phyloP scores from a whole-genome alignment of 2,113 vertebrate species.

The Elaphurus davidianus region DNA sequence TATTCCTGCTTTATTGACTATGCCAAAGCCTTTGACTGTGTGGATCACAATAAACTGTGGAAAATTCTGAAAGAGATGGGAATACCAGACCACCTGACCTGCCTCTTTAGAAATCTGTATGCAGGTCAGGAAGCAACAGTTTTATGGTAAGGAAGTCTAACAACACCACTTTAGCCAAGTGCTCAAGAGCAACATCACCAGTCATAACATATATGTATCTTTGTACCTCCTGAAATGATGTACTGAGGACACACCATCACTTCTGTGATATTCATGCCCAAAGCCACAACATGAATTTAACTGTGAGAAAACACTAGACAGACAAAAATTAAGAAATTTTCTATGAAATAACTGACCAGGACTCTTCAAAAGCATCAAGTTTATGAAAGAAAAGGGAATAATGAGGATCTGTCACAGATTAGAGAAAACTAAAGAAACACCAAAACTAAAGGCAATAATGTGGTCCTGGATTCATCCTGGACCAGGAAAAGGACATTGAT shows the following conservation, averaged over 20 bases:
- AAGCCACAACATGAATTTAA: not conserved
- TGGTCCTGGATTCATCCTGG: not conserved
- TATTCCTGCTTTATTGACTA: not conserved
- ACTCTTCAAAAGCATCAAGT: not conserved
- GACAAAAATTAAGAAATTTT: not conserved
- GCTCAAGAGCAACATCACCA: not conserved
- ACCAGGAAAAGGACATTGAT: not conserved
- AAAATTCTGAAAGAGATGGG: not conserved
- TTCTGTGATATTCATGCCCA: not conserved
- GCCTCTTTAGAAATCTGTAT: not conserved
- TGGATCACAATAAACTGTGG: not conserved
- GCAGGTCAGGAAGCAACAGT: not conserved
- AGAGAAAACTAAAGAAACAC: not conserved
- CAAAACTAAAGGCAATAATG: not conserved
- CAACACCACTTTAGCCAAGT: not conserved
- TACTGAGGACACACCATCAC: not conserved
- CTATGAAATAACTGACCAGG: not conserved
- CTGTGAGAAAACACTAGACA: not conserved
- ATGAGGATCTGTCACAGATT: not conserved
- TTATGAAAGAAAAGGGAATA: not conserved
- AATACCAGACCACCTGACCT: not conserved
- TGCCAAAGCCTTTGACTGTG: not conserved
- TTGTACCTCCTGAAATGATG: not conserved
- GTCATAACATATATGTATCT: not conserved
- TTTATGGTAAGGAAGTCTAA: not conserved